phyloP scores from a whole-genome alignment of 2,797 vertebrate species.

The Notamacropus eugenii region DNA sequence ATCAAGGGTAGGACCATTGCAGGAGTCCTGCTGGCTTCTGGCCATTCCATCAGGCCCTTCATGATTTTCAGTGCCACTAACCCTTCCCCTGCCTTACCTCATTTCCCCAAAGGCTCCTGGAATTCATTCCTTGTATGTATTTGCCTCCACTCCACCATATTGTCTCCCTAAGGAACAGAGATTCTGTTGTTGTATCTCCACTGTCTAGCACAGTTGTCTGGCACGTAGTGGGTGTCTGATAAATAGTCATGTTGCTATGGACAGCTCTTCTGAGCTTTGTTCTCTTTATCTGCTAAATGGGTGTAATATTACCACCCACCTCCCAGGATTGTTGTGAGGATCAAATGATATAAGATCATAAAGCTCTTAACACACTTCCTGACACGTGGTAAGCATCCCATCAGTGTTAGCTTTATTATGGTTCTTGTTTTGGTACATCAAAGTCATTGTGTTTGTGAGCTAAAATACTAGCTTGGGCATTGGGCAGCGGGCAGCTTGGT shows the following conservation, averaged over 20 bases:
- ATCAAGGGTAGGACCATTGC: conserved; percentile 12
- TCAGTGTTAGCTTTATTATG: not conserved
- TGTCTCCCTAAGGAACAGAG: not conserved
- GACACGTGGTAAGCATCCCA: not conserved
- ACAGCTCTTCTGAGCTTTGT: not conserved
- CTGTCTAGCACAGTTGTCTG: no score
- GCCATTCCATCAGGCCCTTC: conserved; percentile 9
- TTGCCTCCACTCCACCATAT: no score
- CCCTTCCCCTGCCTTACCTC: not conserved
- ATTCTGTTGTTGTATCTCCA: not conserved
- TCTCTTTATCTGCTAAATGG: not conserved
- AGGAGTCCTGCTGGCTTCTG: conserved; percentile 31
- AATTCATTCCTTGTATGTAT: not conserved
- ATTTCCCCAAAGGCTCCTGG: not conserved
- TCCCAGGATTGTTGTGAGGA: not conserved
- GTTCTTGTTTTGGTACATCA: not conserved
- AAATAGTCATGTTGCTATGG: not conserved
- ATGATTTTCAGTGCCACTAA: not conserved
- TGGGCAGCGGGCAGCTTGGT: rapidly evolving
- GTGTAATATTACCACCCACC: not conserved
- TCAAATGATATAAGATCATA: not conserved
- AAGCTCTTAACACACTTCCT: not conserved
- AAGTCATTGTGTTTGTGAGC: not conserved
- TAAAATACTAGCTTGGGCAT: not conserved
- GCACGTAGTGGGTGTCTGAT: not conserved